Base-by-base conservation (phyloP, 2,888 invertebrate species). In the Melikaiella ostensackeni region DNA sequence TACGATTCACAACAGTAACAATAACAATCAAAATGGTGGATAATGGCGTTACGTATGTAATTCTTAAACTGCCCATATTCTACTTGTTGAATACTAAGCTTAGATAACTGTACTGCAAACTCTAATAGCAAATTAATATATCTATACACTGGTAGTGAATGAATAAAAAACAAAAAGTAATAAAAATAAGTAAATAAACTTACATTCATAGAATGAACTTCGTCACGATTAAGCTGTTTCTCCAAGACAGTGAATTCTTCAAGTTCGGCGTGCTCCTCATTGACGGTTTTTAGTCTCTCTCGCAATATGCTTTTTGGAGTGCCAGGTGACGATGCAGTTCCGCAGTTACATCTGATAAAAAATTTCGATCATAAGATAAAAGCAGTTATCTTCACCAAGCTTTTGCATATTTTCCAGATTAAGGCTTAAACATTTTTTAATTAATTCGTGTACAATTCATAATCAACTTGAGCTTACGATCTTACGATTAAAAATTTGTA, bases 221-320 rank as follows among this genome's bases (percentile, higher is more conserved):
- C 92, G 75, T 89, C 89, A 21, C 92, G 92, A 8, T 91, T 83
- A 79, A 92, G 91, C 75, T 94, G 92, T 79, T 93, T 94, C 88
- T 95, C 95, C 81, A 94, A 89, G 75, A 93, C 92, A 1, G 95
- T 94, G 79, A 94, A 92, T 84, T 94, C 93, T 75, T 92, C 90
- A 21, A 95, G 91, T 77, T 93, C 93, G 81, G 92, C 89, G 1
- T 93, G 92, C 81, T 94, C 93, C 75, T 91, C 92, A 81, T 93
- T 93, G 6, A 94, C 92, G 78, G 90, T 86, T 83, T 91, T 91
- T 2, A 93, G 92, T 84, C 93, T 93, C 59, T 86, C 83, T 16
- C 89, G 85, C 16, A 91, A 79, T 35, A 85, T 78, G 3, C 83
- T 57, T 78, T 88, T 89, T 11, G 91, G 91, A 30, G 91, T 91